A percentile compares a stretch with the other conserved stretches of the same genome.
Conservation (phyloP, 2,888 invertebrate genomes). For the Asteroscopus sphinx region DNA sequence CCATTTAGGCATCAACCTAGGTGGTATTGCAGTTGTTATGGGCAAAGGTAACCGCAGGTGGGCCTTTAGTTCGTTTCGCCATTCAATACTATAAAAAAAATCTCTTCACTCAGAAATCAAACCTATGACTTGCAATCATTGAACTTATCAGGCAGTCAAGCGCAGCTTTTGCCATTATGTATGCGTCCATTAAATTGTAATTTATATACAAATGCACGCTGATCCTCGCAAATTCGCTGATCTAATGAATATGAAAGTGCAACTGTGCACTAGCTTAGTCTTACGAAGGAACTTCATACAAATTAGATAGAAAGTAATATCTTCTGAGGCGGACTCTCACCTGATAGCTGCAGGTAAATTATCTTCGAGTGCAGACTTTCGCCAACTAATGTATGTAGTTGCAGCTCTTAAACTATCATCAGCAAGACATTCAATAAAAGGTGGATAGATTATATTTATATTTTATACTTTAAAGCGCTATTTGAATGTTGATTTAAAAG, state of each 20-base stretch:
- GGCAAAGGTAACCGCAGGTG: too few species aligned
- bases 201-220: conserved; percentile 35
- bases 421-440: conserved; percentile 5
- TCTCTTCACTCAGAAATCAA: too few species aligned
- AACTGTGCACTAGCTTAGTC: background rate
- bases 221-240: conserved; percentile 35
- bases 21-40: too few species aligned
- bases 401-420: conserved; percentile 26
- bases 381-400: conserved; percentile 9
- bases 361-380: conserved; percentile 42
- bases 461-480: background rate
- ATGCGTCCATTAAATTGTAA: too few species aligned
- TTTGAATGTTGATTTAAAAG: background rate
- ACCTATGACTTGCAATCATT: too few species aligned
- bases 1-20: too few species aligned
- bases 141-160: too few species aligned
- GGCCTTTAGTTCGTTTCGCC: too few species aligned
- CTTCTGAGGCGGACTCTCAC: conserved; percentile 44
- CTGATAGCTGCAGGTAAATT: conserved; percentile 41
- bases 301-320: conserved; percentile 55
- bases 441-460: conserved; percentile 1
- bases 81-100: too few species aligned
- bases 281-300: conserved; percentile 44
- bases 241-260: conserved; percentile 39
- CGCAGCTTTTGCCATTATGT: too few species aligned